Percentiles rank a stretch among this genome's conserved stretches.
Evolutionary conservation across 1,140 invertebrate genomes (phyloP).

Genomic region (Bicyclus anynana): DNA sequence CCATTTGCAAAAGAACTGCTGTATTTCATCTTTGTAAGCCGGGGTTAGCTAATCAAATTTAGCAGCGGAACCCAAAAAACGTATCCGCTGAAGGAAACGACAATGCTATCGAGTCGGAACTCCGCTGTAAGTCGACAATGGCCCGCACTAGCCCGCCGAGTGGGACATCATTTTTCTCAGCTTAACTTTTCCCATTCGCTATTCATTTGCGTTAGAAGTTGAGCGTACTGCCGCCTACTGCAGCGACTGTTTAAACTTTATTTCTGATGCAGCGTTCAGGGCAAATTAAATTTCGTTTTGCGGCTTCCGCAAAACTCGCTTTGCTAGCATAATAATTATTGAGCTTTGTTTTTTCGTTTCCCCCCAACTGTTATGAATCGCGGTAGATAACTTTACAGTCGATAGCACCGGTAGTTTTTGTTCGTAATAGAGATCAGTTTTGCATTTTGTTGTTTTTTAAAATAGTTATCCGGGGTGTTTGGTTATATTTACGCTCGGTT

Average conservation of each 20-base stretch:
- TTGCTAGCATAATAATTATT: conserved; percentile 68
- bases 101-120: conserved; percentile 42
- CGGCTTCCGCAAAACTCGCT: conserved; percentile 71
- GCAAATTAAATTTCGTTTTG: conserved; percentile 77
- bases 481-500: too few species aligned
- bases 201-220: conserved; percentile 77
- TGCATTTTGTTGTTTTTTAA: neutral
- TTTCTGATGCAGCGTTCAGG: conserved; percentile 76
- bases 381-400: conserved; percentile 43
- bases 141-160: conserved; percentile 38
- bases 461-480: too few species aligned
- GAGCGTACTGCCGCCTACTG: conserved; percentile 62
- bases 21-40: too few species aligned
- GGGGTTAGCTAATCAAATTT: too few species aligned
- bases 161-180: conserved; percentile 74
- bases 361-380: conserved; percentile 52
- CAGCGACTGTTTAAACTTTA: conserved; percentile 76
- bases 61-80: neutral
- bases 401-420: conserved; percentile 9
- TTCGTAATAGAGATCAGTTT: neutral
- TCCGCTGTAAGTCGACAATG: conserved; percentile 38
- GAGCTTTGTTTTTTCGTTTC: conserved; percentile 47
- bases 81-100: conserved; percentile 28
- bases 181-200: conserved; percentile 75
- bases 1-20: too few species aligned